phyloP scores from a whole-genome alignment of 2,113 vertebrate species.

The Cephalopterus ornatus region DNA sequence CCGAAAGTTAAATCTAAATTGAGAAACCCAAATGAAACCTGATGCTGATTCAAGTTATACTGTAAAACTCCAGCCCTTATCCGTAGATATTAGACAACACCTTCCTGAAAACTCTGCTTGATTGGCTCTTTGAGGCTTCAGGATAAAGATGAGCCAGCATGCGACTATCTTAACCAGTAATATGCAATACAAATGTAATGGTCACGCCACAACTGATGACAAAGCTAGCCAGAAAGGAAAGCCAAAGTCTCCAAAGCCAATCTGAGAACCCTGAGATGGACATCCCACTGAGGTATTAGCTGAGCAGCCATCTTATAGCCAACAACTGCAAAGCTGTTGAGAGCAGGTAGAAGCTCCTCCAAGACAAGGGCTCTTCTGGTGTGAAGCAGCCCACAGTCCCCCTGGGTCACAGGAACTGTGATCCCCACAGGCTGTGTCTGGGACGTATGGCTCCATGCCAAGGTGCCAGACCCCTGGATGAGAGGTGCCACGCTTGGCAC shows the following conservation, averaged over 20 bases:
- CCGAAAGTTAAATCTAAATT: background rate
- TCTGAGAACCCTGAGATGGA: background rate
- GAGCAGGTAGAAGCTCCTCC: background rate
- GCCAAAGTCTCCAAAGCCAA: background rate
- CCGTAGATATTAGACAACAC: background rate
- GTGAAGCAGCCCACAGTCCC: accelerated
- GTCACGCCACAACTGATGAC: background rate
- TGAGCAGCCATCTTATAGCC: background rate
- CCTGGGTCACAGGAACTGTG: background rate
- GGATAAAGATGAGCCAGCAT: background rate
- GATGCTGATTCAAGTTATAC: background rate
- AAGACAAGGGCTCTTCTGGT: background rate
- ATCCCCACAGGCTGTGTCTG: background rate
- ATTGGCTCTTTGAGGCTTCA: background rate
- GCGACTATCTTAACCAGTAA: background rate
- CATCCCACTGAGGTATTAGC: background rate
- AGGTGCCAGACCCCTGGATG: background rate
- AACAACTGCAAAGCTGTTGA: background rate
- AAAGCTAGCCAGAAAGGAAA: background rate
- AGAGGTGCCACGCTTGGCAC: background rate
- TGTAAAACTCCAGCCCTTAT: background rate
- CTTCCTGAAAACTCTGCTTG: background rate
- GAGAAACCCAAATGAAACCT: background rate
- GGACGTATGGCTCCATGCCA: background rate
- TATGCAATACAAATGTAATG: background rate